phyloP scores from a whole-genome alignment of 2,797 vertebrate species.

The Acestrorhynchus altus region DNA sequence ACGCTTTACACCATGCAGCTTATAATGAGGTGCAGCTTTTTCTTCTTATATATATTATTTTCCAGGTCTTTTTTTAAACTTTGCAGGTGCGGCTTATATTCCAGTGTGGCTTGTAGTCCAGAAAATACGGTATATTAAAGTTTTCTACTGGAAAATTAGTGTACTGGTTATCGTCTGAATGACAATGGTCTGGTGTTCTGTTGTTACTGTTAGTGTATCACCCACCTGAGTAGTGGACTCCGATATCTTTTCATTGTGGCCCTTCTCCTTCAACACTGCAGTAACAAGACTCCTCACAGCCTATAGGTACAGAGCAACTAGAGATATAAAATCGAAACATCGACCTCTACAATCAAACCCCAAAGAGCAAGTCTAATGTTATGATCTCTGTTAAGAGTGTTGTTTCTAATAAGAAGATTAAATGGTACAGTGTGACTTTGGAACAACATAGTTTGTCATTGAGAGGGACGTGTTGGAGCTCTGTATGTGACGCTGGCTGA shows the following conservation, averaged over 20 bases:
- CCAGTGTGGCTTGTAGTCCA: too few species aligned
- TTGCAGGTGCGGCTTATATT: too few species aligned
- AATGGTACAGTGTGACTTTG: not conserved
- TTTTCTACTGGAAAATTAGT: not conserved
- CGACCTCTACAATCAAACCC: not conserved
- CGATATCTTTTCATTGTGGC: slow-evolving; percentile 76
- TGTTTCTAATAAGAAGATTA: not conserved
- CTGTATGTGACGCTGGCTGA: not conserved
- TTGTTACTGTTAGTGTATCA: not conserved
- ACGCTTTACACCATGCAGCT: too few species aligned
- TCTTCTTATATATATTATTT: too few species aligned
- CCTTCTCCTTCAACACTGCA: slow-evolving; percentile 89
- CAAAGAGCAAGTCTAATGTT: slow-evolving; percentile 8
- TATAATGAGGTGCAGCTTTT: too few species aligned
- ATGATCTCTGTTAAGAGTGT: not conserved
- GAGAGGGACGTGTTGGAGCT: not conserved
- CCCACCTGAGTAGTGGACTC: slow-evolving; percentile 84
- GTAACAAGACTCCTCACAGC: slow-evolving; percentile 86
- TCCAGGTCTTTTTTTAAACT: too few species aligned
- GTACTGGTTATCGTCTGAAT: not conserved
- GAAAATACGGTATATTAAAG: too few species aligned
- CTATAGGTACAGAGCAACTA: slow-evolving; percentile 68
- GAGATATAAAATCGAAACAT: not conserved
- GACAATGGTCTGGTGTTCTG: not conserved
- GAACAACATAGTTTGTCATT: not conserved